Percentiles rank a stretch among this genome's conserved stretches.
Evolutionary conservation across 1,140 invertebrate species (phyloP).

Genomic region (Aplysia californica): DNA sequence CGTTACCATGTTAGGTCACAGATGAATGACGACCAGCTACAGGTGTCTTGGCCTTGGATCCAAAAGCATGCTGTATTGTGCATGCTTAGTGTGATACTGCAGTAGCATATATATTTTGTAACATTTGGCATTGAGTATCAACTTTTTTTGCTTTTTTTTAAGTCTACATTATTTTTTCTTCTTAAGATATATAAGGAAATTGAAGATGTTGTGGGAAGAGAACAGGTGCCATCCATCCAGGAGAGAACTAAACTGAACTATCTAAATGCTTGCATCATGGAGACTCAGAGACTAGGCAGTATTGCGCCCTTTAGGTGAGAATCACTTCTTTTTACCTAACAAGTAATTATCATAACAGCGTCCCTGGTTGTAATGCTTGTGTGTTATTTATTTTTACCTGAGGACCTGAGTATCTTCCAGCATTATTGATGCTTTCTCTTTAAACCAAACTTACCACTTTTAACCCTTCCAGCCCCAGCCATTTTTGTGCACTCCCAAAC

Average conservation of each 20-base stretch:
- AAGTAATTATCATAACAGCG: no score
- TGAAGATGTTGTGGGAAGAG: slow-evolving; percentile 68
- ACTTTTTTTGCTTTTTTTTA: not conserved
- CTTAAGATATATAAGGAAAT: slow-evolving; percentile 80
- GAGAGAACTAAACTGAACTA: slow-evolving; percentile 70
- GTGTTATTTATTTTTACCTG: no score
- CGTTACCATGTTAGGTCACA: no score
- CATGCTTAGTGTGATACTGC: no score
- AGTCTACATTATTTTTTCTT: not conserved
- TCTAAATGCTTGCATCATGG: slow-evolving; percentile 53
- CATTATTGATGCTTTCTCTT: no score
- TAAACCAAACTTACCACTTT: no score
- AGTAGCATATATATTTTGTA: no score
- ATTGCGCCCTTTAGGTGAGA: slow-evolving; percentile 61
- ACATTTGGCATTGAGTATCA: not conserved
- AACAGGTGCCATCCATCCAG: slow-evolving; percentile 72
- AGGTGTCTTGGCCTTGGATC: no score
- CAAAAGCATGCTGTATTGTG: not conserved
- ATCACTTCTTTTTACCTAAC: not conserved
- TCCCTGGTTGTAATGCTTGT: no score
- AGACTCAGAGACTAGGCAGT: slow-evolving; percentile 60
- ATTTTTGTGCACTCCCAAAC: no score
- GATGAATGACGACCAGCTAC: not conserved
- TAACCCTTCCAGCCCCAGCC: no score
- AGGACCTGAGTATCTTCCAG: no score